phyloP scores from a whole-genome alignment of 2,797 vertebrate genomes.

The Sebastes miniatus region DNA sequence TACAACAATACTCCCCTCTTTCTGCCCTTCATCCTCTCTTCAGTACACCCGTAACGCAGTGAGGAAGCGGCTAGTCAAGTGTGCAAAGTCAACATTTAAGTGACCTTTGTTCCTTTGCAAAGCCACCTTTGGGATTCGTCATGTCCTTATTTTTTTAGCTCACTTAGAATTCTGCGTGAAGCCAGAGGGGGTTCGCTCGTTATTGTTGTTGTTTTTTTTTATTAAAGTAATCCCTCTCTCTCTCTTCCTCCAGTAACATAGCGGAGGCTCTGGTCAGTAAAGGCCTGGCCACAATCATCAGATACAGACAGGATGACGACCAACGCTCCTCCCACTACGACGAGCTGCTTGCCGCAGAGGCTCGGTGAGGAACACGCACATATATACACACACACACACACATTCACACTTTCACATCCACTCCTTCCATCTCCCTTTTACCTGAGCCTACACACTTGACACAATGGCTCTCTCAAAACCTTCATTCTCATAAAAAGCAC shows the following conservation, averaged over 20 bases:
- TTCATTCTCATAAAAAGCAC: background rate
- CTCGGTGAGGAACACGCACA: slow-evolving; percentile 82
- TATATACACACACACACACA: background rate
- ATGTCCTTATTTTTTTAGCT: slow-evolving; percentile 21
- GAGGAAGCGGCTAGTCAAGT: slow-evolving; percentile 43
- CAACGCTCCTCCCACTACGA: slow-evolving; percentile 97
- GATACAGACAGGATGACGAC: slow-evolving; percentile 96
- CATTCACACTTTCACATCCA: background rate
- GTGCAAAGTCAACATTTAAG: slow-evolving; percentile 44
- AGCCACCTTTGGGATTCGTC: slow-evolving; percentile 41
- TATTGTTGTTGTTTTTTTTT: background rate
- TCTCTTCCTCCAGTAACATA: slow-evolving; percentile 87
- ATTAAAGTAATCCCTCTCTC: slow-evolving; percentile 15
- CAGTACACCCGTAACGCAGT: slow-evolving; percentile 10
- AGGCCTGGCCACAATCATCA: slow-evolving; percentile 93
- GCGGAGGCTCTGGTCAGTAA: slow-evolving; percentile 97
- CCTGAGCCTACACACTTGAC: background rate
- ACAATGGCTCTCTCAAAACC: background rate
- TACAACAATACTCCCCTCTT: slow-evolving; percentile 28
- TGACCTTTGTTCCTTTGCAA: slow-evolving; percentile 42
- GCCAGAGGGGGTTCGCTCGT: background rate
- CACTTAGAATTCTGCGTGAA: background rate
- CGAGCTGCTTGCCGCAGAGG: slow-evolving; percentile 93
- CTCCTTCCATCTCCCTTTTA: slow-evolving; percentile 1
- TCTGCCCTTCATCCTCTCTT: slow-evolving; percentile 29